Base-by-base conservation (phyloP, 2,888 invertebrate genomes). In the Limnephilus marmoratus region DNA sequence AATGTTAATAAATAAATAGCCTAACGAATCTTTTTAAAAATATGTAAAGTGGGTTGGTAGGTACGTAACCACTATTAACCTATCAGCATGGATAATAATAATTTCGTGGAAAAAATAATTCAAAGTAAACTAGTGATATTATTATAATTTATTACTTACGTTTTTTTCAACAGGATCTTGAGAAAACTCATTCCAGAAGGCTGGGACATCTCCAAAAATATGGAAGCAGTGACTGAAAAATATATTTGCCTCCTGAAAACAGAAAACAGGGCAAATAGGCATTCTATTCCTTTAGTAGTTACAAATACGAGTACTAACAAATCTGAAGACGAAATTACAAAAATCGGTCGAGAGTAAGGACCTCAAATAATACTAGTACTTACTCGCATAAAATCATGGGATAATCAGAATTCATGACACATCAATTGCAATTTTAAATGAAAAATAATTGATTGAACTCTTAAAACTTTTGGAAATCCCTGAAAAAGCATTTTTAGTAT, bases 331-430 rank as follows among this genome's bases (percentile, higher is more conserved):
- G 45, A 86, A n/a, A 37, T 86, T 24, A 45, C 86, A n/a, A 88
- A 92, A 88, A 91, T 91, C 24, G 53, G 89, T 81, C 49, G n/a
- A 88, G 93, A 90, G 80, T 86, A 49, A 86, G 41, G 2, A 49
- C 49, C 2, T 15, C 4, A 41, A 41, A 41, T 41, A 4, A 41
- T 41, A 41, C 41, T 41, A 41, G 41, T 4, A 4, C 41, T 4
- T 7, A 49, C 13, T 15, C 3, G 15, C 15, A 15, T 3, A 49
- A 49, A 49, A 49, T 49, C 49, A 49, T 2, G 49, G 49, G 49
- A 13, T 49, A 49, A 3, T 49, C 13, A 3, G 3, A 49, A 15
- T 49, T 13, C 49, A 2, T 45, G 45, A 45, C 45, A 45, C 49
- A 13, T 13, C 45, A 45, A 1, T 45, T 45, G 0, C 45, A 49